These are phyloP conservation scores for Paraescarpia echinospica DNA, from an alignment of 1,140 invertebrate genomes.

Conservation along the genomic window DNA sequence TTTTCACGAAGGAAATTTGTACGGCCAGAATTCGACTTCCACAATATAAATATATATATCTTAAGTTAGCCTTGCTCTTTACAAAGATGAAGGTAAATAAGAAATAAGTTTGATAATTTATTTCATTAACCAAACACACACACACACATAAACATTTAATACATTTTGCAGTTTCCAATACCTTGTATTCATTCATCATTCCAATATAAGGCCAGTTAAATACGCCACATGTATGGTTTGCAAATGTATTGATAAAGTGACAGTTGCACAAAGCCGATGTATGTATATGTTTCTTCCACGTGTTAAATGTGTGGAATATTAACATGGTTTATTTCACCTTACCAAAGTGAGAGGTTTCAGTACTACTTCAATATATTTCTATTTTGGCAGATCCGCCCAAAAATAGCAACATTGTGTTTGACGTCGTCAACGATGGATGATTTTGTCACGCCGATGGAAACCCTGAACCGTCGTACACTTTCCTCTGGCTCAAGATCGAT, in stretches of 20 bases:
- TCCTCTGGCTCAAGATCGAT: too few relatives aligned
- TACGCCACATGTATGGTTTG: not conserved
- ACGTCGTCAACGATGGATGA: not conserved
- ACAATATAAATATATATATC: too few relatives aligned
- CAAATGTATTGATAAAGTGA: not conserved
- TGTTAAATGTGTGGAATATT: not conserved
- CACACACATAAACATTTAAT: too few relatives aligned
- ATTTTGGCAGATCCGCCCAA: constrained; percentile 7
- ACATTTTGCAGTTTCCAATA: too few relatives aligned
- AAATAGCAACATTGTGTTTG: constrained; percentile 4
- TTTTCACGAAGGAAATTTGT: too few relatives aligned
- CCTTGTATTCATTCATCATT: too few relatives aligned
- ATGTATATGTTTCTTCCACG: not conserved
- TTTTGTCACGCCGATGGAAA: not conserved
- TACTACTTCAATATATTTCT: not conserved
- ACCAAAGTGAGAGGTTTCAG: not conserved
- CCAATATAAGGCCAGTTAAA: too few relatives aligned
- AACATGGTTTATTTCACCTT: not conserved
- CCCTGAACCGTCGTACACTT: not conserved
- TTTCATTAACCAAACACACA: too few relatives aligned
- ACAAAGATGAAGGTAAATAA: too few relatives aligned
- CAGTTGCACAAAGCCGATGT: not conserved
- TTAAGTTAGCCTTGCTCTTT: too few relatives aligned
- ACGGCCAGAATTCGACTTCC: too few relatives aligned
- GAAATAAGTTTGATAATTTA: too few relatives aligned